phyloP scores from a whole-genome alignment of 1,140 invertebrate species.

The Schlechtendalia chinensis region DNA sequence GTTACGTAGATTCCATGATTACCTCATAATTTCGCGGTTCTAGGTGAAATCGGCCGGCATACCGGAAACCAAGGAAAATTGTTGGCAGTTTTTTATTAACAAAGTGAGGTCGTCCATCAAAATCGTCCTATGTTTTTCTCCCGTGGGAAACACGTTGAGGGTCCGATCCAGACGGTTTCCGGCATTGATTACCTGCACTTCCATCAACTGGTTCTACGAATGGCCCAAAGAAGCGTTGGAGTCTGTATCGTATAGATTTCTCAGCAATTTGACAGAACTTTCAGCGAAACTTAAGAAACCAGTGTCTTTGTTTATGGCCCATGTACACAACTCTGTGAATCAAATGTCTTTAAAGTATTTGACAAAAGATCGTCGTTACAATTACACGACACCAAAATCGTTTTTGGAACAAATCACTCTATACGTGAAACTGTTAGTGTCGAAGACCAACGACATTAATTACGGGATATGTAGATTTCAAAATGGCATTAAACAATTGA shows the following conservation, averaged over 20 bases:
- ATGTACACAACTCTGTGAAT: conserved; percentile 85
- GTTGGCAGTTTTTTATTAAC: conserved; percentile 94
- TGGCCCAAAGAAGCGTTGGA: conserved; percentile 89
- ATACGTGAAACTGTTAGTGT: conserved; percentile 77
- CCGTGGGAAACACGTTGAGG: conserved; percentile 81
- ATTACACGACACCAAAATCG: conserved; percentile 94
- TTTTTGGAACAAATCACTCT: conserved; percentile 91
- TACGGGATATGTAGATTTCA: conserved; percentile 77
- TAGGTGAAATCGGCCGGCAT: conserved; percentile 73
- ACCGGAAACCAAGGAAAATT: conserved; percentile 85
- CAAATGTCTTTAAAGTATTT: conserved; percentile 79
- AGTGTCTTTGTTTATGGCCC: conserved; percentile 86
- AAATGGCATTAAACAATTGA: conserved; percentile 84
- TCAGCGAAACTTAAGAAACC: conserved; percentile 65
- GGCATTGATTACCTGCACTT: conserved; percentile 88
- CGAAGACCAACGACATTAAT: conserved; percentile 75
- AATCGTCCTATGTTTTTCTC: conserved; percentile 88
- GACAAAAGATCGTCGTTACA: conserved; percentile 84
- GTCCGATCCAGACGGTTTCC: conserved; percentile 88
- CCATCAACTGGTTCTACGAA: conserved; percentile 94
- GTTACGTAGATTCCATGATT: no score
- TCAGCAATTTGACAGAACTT: conserved; percentile 72
- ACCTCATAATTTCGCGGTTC: no score
- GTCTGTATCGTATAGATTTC: conserved; percentile 82
- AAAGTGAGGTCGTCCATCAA: conserved; percentile 74